phyloP scores from a whole-genome alignment of 2,888 invertebrate genomes.

The Hipparchia semele region DNA sequence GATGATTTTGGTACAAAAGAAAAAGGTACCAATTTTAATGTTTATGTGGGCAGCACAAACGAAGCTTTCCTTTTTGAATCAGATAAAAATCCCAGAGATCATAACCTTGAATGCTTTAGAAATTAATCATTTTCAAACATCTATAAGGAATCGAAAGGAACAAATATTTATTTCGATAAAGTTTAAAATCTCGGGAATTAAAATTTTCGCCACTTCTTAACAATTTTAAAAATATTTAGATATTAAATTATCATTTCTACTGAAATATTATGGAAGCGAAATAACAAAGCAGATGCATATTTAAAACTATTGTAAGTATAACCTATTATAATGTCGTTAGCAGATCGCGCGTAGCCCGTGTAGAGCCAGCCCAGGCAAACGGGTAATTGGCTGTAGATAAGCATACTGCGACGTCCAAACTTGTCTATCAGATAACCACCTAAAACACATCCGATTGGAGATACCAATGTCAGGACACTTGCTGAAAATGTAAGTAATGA shows the following conservation, averaged over 20 bases:
- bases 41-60: too few relatives aligned
- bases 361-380: conserved; percentile 85
- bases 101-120: too few relatives aligned
- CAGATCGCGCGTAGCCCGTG: conserved; percentile 74
- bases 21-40: not conserved
- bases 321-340: conserved; percentile 82
- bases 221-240: too few relatives aligned
- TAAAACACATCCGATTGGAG: conserved; percentile 85
- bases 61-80: too few relatives aligned
- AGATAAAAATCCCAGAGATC: too few relatives aligned
- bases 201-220: too few relatives aligned
- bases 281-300: not conserved
- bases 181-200: not conserved
- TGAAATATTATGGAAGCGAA: not conserved
- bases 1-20: not conserved
- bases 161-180: too few relatives aligned
- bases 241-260: not conserved
- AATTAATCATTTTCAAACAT: too few relatives aligned
- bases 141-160: too few relatives aligned
- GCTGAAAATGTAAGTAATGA: conserved; percentile 60
- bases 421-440: conserved; percentile 85
- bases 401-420: conserved; percentile 81
- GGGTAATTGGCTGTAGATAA: conserved; percentile 84
- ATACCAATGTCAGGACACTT: conserved; percentile 81
- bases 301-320: conserved; percentile 2